Evolutionary conservation across 2,797 vertebrate species (phyloP).

Genomic region (Heliangelus exortis): DNA sequence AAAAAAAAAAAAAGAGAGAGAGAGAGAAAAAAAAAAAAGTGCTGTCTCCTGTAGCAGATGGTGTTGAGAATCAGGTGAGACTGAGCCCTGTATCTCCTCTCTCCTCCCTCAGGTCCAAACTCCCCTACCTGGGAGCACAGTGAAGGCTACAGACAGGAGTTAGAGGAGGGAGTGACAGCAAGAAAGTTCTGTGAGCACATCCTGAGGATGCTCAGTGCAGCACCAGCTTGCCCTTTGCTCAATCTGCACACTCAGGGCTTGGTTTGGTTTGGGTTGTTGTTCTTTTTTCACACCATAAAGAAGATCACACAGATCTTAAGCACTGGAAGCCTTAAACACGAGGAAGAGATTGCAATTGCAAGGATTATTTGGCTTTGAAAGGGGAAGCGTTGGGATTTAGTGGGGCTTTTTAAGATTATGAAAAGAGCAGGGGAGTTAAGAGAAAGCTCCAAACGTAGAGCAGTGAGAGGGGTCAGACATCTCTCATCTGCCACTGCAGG

Average conservation of each 20-base stretch:
- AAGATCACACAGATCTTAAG: slow-evolving; percentile 34
- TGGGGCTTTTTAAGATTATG: slow-evolving; percentile 32
- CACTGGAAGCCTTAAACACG: neutral
- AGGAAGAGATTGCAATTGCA: neutral
- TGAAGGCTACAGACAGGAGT: neutral
- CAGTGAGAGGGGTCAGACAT: neutral
- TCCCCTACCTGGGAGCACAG: neutral
- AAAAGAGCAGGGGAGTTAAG: slow-evolving; percentile 6
- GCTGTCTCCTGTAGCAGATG: neutral
- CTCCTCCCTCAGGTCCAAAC: neutral
- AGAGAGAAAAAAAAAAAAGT: too few relatives aligned
- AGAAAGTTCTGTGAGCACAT: neutral
- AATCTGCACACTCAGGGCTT: slow-evolving; percentile 3
- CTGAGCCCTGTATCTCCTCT: neutral
- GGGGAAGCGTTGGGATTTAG: neutral
- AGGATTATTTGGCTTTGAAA: slow-evolving; percentile 45
- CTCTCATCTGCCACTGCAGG: neutral
- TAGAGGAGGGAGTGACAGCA: neutral
- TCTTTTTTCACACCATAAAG: neutral
- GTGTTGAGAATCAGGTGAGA: neutral
- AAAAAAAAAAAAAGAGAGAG: too few relatives aligned
- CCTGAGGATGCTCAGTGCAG: neutral
- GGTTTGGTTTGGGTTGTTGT: neutral
- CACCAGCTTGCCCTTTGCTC: slow-evolving; percentile 27
- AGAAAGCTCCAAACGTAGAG: neutral